Percentiles rank a stretch among this genome's conserved stretches.
These are phyloP conservation scores for Semibalanus balanoides DNA, from an alignment of 1,140 invertebrate genomes.

Conservation along the genomic window DNA sequence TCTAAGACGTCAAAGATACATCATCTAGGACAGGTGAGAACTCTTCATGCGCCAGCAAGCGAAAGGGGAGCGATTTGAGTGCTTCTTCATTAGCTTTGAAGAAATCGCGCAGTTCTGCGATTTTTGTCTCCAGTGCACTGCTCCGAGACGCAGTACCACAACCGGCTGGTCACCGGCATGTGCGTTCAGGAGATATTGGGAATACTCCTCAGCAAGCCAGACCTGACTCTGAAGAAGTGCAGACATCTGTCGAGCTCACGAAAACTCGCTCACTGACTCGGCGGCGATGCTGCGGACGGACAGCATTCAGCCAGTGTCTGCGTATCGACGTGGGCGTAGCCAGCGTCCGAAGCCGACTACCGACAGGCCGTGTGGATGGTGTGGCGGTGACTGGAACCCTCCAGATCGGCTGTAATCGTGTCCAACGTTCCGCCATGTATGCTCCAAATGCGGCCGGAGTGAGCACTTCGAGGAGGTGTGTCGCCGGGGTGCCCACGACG, in stretches of 20 bases:
- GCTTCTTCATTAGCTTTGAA: neutral
- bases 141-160: neutral
- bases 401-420: neutral
- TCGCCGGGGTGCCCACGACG: neutral
- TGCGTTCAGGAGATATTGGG: neutral
- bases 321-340: neutral
- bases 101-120: neutral
- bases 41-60: neutral
- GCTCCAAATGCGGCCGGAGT: neutral
- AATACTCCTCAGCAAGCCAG: neutral
- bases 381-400: neutral
- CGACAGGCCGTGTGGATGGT: neutral
- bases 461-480: slow-evolving; percentile 5
- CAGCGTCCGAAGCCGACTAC: too few species aligned
- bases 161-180: neutral
- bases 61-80: neutral
- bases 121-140: neutral
- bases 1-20: neutral
- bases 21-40: neutral
- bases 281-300: too few species aligned
- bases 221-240: neutral
- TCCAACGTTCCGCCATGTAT: neutral
- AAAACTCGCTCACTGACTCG: neutral
- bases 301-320: neutral
- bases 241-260: neutral